These are phyloP conservation scores for Heliconius hewitsoni DNA, from an alignment of 1,140 invertebrate genomes.

Conservation along the genomic window DNA sequence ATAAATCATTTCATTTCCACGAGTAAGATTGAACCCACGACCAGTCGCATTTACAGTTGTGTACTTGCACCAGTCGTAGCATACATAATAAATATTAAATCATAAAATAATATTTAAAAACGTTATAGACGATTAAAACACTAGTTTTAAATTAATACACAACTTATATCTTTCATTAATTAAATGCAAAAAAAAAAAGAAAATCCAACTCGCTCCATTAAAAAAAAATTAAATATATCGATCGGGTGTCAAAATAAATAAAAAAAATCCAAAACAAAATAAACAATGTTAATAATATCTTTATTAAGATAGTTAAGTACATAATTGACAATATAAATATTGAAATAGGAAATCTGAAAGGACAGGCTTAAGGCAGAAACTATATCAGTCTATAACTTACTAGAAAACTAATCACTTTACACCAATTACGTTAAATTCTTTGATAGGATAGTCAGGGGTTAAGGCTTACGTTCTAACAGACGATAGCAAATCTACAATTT, in stretches of 20 bases:
- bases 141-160: too few relatives aligned
- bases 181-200: background rate
- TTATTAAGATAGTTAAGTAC: constrained; percentile 50
- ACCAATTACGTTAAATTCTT: constrained; percentile 36
- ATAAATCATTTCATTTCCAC: too few relatives aligned
- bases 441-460: constrained; percentile 28
- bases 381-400: constrained; percentile 56
- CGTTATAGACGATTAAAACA: too few relatives aligned
- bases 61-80: too few relatives aligned
- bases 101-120: too few relatives aligned
- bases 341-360: constrained; percentile 46
- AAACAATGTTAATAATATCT: constrained; percentile 41
- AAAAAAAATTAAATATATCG: too few relatives aligned
- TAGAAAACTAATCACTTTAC: constrained; percentile 34
- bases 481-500: background rate
- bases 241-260: constrained; percentile 3
- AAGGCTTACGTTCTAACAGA: constrained; percentile 20
- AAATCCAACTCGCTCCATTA: background rate
- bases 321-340: constrained; percentile 61
- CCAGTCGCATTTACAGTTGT: too few relatives aligned
- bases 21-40: too few relatives aligned
- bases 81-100: too few relatives aligned
- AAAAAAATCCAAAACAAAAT: constrained; percentile 27
- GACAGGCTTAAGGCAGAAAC: constrained; percentile 51
- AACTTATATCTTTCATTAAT: too few relatives aligned